These are phyloP conservation scores for Cosmopolites sordidus DNA, from an alignment of 2,888 invertebrate genomes.

Conservation along the genomic window DNA sequence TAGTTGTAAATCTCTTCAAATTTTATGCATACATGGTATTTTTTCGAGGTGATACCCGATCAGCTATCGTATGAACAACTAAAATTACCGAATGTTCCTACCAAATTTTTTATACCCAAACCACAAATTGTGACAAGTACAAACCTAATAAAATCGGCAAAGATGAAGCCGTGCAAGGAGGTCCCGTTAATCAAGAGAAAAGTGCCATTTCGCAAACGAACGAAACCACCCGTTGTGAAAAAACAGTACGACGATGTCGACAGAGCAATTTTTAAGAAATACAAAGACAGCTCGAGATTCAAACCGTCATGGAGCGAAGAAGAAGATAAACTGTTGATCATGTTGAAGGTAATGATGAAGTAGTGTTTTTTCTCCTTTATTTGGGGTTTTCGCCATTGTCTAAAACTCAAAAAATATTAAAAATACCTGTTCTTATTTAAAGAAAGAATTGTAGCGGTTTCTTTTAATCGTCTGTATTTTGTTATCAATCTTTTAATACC, in stretches of 20 bases:
- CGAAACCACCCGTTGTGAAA: background rate
- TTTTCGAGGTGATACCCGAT: too few species aligned
- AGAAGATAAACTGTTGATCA: constrained; percentile 66
- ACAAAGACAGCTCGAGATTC: constrained; percentile 46
- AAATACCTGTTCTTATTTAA: too few species aligned
- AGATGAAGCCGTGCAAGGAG: background rate
- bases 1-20: too few species aligned
- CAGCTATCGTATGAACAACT: background rate
- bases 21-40: too few species aligned
- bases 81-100: constrained; percentile 3
- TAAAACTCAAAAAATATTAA: too few species aligned
- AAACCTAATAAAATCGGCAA: background rate
- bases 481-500: too few species aligned
- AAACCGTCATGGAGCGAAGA: constrained; percentile 61
- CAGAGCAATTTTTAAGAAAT: constrained; percentile 55
- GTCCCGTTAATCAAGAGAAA: background rate
- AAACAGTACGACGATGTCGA: constrained; percentile 60
- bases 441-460: too few species aligned
- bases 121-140: background rate
- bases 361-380: too few species aligned
- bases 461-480: too few species aligned
- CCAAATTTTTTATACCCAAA: constrained; percentile 7
- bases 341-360: constrained; percentile 56
- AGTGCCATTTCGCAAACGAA: background rate
- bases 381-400: too few species aligned